Percentiles rank a stretch among this genome's conserved stretches.
Evolutionary conservation across 2,797 vertebrate species (phyloP).

Genomic region (Graptemys geographica): DNA sequence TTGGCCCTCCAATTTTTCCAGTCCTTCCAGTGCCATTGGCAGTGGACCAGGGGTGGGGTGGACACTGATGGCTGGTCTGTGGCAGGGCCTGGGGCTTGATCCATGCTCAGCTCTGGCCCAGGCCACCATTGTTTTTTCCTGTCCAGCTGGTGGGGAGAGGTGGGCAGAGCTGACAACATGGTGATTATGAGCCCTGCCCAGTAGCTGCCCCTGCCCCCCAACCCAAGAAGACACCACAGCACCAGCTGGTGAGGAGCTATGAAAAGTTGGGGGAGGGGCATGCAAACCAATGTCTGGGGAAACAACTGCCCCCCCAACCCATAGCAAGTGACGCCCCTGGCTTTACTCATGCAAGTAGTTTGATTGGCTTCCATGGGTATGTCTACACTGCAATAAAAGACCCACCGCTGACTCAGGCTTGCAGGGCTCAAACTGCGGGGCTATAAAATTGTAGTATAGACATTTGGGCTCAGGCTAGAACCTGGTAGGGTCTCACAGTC

Average conservation of each 20-base stretch:
- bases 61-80: background rate
- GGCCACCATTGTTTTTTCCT: background rate
- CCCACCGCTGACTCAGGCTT: background rate
- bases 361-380: background rate
- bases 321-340: background rate
- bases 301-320: background rate
- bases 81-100: background rate
- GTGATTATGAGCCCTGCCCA: background rate
- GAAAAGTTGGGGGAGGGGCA: background rate
- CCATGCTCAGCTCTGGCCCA: background rate
- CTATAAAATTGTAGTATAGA: background rate
- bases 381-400: background rate
- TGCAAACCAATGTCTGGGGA: background rate
- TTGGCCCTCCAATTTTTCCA: background rate
- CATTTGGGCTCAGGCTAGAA: background rate
- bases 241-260: background rate
- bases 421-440: background rate
- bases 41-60: background rate
- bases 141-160: background rate
- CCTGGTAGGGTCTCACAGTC: background rate
- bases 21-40: background rate
- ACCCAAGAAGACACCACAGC: background rate
- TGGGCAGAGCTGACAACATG: background rate
- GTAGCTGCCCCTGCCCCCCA: background rate
- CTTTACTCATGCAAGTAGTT: background rate